These are phyloP conservation scores for Marisa cornuarietis DNA, from an alignment of 1,140 invertebrate species.

Conservation along the genomic window DNA sequence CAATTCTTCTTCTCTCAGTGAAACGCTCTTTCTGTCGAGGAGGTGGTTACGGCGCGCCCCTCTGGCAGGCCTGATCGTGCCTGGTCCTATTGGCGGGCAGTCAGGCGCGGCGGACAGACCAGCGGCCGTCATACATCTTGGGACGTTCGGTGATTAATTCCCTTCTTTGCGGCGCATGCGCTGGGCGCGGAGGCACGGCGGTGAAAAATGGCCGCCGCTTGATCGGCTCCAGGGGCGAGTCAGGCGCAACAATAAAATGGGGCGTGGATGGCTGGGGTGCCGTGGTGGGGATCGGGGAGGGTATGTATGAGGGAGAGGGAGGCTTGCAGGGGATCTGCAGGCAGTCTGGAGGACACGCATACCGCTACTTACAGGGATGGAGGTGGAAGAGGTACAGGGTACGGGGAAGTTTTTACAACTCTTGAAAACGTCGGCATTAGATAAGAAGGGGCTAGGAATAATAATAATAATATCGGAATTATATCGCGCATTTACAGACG, in stretches of 20 bases:
- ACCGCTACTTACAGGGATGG: background rate
- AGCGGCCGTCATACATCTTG: conserved; percentile 5
- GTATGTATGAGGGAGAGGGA: background rate
- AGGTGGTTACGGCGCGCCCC: background rate
- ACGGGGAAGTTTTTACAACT: background rate
- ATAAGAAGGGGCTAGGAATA: too few relatives aligned
- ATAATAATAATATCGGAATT: background rate
- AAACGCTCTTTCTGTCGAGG: background rate
- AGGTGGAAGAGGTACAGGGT: background rate
- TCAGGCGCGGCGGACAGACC: background rate
- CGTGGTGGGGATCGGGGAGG: background rate
- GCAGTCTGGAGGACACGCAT: background rate
- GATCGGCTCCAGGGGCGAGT: conserved; percentile 1
- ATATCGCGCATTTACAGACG: too few relatives aligned
- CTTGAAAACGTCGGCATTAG: background rate
- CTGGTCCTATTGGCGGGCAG: background rate
- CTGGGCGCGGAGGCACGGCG: background rate
- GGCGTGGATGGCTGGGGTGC: background rate
- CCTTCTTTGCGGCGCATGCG: background rate
- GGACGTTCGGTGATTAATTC: background rate
- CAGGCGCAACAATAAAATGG: conserved; percentile 1
- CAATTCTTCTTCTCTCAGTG: background rate
- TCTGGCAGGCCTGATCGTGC: too few relatives aligned
- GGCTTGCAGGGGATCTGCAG: background rate
- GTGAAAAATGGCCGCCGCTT: conserved; percentile 9